phyloP scores from a whole-genome alignment of 2,797 vertebrate genomes.

The Catostomus latipinnis region DNA sequence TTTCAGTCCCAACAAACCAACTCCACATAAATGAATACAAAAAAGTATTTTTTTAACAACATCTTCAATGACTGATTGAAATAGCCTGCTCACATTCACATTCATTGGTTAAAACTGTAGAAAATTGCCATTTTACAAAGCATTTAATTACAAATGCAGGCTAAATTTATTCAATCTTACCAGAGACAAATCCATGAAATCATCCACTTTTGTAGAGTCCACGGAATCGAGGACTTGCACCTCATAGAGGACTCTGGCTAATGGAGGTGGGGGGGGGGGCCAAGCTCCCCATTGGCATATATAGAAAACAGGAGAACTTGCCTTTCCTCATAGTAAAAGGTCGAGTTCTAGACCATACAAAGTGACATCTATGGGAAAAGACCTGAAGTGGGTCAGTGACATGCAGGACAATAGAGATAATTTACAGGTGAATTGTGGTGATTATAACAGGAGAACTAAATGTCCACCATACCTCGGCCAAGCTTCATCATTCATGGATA shows the following conservation, averaged over 20 bases:
- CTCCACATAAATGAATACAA: no score
- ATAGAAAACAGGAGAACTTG: conserved; percentile 87
- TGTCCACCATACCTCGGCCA: conserved; percentile 82
- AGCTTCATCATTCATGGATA: conserved; percentile 87
- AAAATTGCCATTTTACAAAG: not conserved
- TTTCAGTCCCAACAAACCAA: not conserved
- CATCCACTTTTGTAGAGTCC: no score
- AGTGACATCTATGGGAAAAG: conserved; percentile 81
- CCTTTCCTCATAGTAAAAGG: conserved; percentile 89
- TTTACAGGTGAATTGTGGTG: not conserved
- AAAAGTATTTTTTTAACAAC: no score
- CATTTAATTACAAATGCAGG: not conserved
- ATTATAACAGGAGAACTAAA: not conserved
- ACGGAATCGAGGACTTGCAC: no score
- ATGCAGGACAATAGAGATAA: not conserved
- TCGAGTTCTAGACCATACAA: conserved; percentile 87
- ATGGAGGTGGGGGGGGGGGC: no score
- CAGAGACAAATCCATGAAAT: no score
- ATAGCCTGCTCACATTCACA: not conserved
- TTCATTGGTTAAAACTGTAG: not conserved
- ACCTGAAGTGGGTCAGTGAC: not conserved
- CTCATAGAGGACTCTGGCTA: no score
- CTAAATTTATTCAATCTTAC: conserved; percentile 70
- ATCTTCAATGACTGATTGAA: no score
- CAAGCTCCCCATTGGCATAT: conserved; percentile 87